These are phyloP conservation scores for Monodelphis domestica DNA, from an alignment of 2,797 vertebrate species.

Conservation along the genomic window DNA sequence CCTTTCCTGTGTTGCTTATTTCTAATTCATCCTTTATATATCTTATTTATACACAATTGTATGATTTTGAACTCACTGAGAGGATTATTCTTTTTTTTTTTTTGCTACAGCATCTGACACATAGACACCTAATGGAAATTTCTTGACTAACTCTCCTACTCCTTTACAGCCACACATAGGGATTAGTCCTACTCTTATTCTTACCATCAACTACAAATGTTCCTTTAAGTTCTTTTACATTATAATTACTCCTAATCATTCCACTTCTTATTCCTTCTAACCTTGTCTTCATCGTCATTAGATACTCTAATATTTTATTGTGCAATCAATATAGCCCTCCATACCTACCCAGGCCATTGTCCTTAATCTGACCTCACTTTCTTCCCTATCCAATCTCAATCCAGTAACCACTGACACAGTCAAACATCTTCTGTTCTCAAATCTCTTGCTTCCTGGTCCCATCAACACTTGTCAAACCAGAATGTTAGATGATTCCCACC, in stretches of 20 bases:
- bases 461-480: neutral
- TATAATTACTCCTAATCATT: neutral
- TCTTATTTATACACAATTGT: neutral
- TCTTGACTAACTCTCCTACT: neutral
- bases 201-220: neutral
- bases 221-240: neutral
- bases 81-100: too few species aligned
- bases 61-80: neutral
- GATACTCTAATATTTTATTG: neutral
- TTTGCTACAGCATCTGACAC: neutral
- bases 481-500: neutral
- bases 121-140: neutral
- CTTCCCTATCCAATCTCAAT: neutral
- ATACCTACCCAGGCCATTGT: neutral
- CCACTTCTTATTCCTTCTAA: neutral
- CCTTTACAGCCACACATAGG: neutral
- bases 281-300: neutral
- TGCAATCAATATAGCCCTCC: neutral
- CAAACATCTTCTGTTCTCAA: neutral
- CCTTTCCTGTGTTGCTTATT: neutral
- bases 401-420: neutral
- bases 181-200: neutral
- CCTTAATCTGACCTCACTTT: neutral
- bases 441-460: neutral
- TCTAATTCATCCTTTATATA: neutral